Base-by-base conservation (phyloP, 2,797 vertebrate species). In the Galago senegalensis region DNA sequence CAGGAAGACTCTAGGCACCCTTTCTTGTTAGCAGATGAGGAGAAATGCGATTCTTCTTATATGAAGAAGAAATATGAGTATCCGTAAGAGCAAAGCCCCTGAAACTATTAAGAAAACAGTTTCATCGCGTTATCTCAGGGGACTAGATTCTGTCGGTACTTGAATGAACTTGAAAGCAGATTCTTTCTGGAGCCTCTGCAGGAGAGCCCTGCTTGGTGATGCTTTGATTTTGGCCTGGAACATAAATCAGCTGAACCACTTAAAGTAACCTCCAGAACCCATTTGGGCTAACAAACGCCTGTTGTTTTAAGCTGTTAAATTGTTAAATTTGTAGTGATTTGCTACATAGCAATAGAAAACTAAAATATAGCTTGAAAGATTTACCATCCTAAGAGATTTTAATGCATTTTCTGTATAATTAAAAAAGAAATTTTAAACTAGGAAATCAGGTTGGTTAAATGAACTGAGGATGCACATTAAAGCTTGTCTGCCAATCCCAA, bases 71-170 rank as follows among this genome's bases (percentile, higher is more conserved):
- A 83, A 80, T 29, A 2, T 25, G 31, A 40, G 14, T 13, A 5
- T 21, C 17, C 17, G 16, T 83, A 53, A 34, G 29, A 90, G 23
- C 25, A 70, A 29, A 67, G 43, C 1, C 8, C 11, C 27, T 31
- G 8, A 31, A 79, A 67, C 5, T n/a, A 29, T n/a, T 20, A n/a
- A 92, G 10, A 2, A 53, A 53, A 76, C 8, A 69, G 49, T 18
- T 79, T 29, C 23, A 37, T 40, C 16, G 12, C 31, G 46, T 18
- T 14, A 23, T 14, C 14, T 7, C 17, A 25, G 49, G 8, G 14
- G 95, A 73, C 18, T 87, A 56, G 21, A 31, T 85, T 92, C 23
- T 84, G 27, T 92, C 56, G 72, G 93, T 58, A 29, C 2, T 75
- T 70, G 27, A 89, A 40, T 12, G 29, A 70, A 86, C 7, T 69